Conservation (phyloP, 53 echinoderm and acorn worm genomes). For the Zoroaster sp. region DNA sequence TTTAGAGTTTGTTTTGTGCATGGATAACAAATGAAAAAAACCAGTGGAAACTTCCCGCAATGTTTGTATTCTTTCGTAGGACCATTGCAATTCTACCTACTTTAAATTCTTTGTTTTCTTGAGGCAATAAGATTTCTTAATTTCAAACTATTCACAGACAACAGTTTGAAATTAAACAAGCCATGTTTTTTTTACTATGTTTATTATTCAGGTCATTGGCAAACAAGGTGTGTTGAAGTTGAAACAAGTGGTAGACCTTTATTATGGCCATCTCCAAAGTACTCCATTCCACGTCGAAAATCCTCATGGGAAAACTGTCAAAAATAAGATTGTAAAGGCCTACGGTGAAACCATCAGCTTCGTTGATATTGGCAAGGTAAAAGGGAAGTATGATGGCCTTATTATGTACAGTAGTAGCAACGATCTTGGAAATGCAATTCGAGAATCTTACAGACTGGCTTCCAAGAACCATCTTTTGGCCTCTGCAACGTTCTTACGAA, state of each 20-base stretch:
- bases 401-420: conserved; percentile 2
- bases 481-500: not conserved
- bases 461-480: not conserved
- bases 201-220: not conserved
- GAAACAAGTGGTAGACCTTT: not conserved
- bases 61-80: not conserved
- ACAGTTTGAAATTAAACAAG: not conserved
- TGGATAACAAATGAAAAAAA: not conserved
- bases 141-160: not conserved
- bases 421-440: conserved; percentile 4
- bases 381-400: conserved; percentile 17
- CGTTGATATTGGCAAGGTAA: conserved; percentile 1
- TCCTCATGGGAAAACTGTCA: not conserved
- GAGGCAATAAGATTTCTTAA: not conserved
- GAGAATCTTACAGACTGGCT: conserved; percentile 15
- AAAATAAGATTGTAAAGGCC: not conserved
- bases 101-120: not conserved
- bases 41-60: not conserved
- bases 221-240: conserved; percentile 1
- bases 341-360: conserved; percentile 3
- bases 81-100: not conserved
- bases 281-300: not conserved
- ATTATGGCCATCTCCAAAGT: conserved; percentile 9
- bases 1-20: not conserved
- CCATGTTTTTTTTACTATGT: not conserved